Conservation (phyloP, 2,113 vertebrate species). For the Psittacula cyanocephala region DNA sequence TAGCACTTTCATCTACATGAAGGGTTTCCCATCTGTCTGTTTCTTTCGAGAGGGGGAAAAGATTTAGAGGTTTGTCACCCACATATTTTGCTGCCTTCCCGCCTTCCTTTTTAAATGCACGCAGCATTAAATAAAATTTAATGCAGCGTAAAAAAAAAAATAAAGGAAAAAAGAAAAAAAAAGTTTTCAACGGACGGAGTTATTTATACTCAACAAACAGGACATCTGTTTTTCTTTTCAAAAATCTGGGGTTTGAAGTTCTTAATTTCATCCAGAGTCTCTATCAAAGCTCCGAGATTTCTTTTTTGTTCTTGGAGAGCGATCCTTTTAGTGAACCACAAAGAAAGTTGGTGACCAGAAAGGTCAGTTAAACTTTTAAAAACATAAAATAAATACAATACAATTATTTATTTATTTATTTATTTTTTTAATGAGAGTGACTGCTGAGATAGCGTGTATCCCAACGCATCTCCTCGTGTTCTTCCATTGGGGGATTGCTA, state of each 20-base stretch:
- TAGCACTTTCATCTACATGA: constrained; percentile 53
- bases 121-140: constrained; percentile 74
- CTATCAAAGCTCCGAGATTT: constrained; percentile 73
- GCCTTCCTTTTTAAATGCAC: constrained; percentile 24
- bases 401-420: not conserved
- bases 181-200: constrained; percentile 59
- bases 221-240: constrained; percentile 86
- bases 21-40: constrained; percentile 30
- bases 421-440: not conserved
- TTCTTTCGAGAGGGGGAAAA: constrained; percentile 11
- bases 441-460: not conserved
- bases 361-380: constrained; percentile 15
- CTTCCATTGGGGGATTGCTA: not conserved
- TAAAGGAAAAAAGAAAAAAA: constrained; percentile 4
- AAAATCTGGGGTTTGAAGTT: constrained; percentile 80
- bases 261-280: constrained; percentile 85
- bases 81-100: constrained; percentile 12
- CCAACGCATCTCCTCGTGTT: not conserved
- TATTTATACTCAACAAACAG: constrained; percentile 78
- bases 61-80: constrained; percentile 65
- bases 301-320: constrained; percentile 71
- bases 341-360: constrained; percentile 60
- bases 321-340: constrained; percentile 50
- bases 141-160: constrained; percentile 43
- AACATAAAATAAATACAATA: not conserved